These are phyloP conservation scores for Ichneumoninae sp. DNA, from an alignment of 2,888 invertebrate genomes.

Conservation along the genomic window DNA sequence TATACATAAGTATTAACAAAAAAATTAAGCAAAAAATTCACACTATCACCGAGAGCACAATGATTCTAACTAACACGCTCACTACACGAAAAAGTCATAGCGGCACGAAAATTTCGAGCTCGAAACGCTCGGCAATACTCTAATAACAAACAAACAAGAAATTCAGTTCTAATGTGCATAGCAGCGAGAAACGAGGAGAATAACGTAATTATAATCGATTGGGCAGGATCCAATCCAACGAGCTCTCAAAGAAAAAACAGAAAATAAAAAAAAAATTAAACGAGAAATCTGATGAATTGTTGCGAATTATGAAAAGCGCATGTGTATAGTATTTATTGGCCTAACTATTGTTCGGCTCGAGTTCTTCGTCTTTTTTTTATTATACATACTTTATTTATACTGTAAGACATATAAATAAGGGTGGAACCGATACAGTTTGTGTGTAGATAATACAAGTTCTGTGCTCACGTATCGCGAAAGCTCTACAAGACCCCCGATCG, in stretches of 20 bases:
- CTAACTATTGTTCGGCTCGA: conserved; percentile 71
- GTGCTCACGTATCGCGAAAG: conserved; percentile 19
- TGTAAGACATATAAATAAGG: conserved; percentile 40
- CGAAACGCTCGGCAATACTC: conserved; percentile 48
- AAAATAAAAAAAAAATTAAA: conserved; percentile 14
- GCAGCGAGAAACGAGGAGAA: conserved; percentile 40
- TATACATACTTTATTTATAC: conserved; percentile 76
- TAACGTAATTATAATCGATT: conserved; percentile 70
- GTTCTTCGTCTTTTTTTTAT: conserved; percentile 22
- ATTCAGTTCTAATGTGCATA: conserved; percentile 29
- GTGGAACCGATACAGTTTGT: conserved; percentile 40
- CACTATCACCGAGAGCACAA: conserved; percentile 51
- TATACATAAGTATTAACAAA: conserved; percentile 49
- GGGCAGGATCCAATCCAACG: conserved; percentile 81
- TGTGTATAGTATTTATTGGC: conserved; percentile 82
- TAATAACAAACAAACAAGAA: conserved; percentile 26
- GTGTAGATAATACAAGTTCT: conserved; percentile 40
- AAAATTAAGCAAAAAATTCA: conserved; percentile 42
- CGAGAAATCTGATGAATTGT: conserved; percentile 58
- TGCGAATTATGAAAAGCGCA: conserved; percentile 54
- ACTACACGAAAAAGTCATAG: conserved; percentile 53
- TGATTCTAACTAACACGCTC: conserved; percentile 40
- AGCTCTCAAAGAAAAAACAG: conserved; percentile 40
- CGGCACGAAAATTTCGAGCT: conserved; percentile 51
- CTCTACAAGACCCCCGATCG: conserved; percentile 4